Percentiles rank a stretch among this genome's conserved stretches.
Conservation (phyloP, 2,797 vertebrate genomes). For the Pseudotriccus pelzelni region DNA sequence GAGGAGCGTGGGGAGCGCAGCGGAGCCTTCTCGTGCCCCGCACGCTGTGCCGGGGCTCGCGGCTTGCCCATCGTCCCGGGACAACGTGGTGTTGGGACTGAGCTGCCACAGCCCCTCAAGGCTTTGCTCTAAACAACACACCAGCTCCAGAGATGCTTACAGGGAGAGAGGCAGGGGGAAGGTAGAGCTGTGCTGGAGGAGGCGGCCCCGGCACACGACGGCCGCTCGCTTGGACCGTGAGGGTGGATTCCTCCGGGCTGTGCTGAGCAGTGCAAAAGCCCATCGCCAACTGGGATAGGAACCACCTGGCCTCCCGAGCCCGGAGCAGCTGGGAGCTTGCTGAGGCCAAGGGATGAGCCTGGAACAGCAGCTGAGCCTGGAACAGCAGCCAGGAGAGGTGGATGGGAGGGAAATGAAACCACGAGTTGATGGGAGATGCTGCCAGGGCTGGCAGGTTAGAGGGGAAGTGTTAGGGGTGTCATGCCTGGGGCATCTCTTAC, state of each 20-base stretch:
- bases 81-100: background rate
- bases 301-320: background rate
- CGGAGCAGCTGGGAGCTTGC: background rate
- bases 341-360: background rate
- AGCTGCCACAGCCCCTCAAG: background rate
- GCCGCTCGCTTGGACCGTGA: rapidly evolving
- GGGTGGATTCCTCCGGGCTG: background rate
- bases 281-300: background rate
- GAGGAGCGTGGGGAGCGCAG: rapidly evolving
- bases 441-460: background rate
- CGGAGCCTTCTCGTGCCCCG: background rate
- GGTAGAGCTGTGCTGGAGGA: background rate
- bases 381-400: background rate
- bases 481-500: background rate
- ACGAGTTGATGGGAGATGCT: background rate
- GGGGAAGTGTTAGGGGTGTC: background rate
- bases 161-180: background rate
- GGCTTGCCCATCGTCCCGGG: background rate
- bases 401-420: background rate
- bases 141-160: background rate
- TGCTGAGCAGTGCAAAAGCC: background rate
- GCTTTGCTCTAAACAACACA: background rate
- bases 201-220: background rate
- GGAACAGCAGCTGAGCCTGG: background rate
- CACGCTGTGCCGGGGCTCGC: rapidly evolving